These are phyloP conservation scores for Drosophila punjabiensis DNA, from an alignment of 1,140 invertebrate genomes.

Conservation along the genomic window DNA sequence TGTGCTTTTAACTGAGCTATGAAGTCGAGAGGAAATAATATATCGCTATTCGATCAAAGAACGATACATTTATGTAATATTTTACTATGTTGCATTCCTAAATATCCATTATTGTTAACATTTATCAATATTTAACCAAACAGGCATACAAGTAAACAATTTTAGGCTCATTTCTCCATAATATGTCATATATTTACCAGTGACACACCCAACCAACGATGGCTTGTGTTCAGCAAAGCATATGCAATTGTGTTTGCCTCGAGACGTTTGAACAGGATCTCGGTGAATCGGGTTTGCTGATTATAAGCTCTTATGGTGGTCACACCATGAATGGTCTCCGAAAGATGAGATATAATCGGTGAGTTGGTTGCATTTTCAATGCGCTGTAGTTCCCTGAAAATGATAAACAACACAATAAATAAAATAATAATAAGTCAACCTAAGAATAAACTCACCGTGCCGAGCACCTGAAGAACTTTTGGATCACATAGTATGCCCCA, in stretches of 20 bases:
- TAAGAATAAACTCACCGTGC: slow-evolving; percentile 87
- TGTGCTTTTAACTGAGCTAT: background rate
- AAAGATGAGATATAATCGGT: slow-evolving; percentile 90
- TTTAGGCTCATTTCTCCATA: background rate
- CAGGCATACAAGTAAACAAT: too few species aligned
- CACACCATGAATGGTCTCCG: slow-evolving; percentile 90
- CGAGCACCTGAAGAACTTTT: slow-evolving; percentile 90
- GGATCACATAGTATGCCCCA: slow-evolving; percentile 89
- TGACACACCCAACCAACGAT: slow-evolving; percentile 93
- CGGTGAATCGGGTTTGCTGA: slow-evolving; percentile 89
- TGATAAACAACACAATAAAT: background rate
- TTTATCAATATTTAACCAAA: background rate
- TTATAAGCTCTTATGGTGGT: slow-evolving; percentile 90
- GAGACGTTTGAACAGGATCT: slow-evolving; percentile 88
- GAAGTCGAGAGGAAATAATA: background rate
- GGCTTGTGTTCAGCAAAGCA: slow-evolving; percentile 91
- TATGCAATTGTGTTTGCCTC: slow-evolving; percentile 92
- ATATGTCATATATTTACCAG: slow-evolving; percentile 87
- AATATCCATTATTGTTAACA: background rate
- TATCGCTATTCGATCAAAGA: too few species aligned
- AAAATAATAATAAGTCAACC: background rate
- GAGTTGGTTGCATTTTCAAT: slow-evolving; percentile 89
- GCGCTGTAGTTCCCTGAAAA: slow-evolving; percentile 89
- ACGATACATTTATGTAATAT: too few species aligned
- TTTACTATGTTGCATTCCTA: too few species aligned